Conservation (phyloP, 2,113 vertebrate genomes). For the Paedocypris sp. region DNA sequence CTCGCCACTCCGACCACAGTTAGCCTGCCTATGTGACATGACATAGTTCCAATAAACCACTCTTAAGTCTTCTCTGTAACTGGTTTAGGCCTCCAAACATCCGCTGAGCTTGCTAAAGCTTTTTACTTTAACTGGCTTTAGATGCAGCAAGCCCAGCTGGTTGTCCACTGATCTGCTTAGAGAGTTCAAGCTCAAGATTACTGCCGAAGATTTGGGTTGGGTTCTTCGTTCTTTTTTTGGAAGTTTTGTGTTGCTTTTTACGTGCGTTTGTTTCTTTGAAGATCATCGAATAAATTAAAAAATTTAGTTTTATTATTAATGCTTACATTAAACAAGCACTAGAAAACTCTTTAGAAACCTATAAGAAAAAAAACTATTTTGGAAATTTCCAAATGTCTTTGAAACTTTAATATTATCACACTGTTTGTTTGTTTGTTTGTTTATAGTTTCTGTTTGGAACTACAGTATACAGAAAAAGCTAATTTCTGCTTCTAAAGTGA, state of each 20-base stretch:
- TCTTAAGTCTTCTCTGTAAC: constrained; percentile 2
- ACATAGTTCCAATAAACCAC: constrained; percentile 17
- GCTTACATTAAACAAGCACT: no score
- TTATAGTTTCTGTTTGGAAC: no score
- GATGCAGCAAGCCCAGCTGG: constrained; percentile 13
- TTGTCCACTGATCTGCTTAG: constrained; percentile 16
- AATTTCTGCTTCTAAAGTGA: no score
- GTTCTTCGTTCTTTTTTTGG: not conserved
- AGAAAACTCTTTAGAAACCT: no score
- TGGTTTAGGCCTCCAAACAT: constrained; percentile 14
- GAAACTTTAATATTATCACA: no score
- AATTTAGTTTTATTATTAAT: constrained; percentile 3
- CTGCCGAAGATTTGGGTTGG: not conserved
- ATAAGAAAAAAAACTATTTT: no score
- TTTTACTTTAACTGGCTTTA: constrained; percentile 25
- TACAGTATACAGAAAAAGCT: no score
- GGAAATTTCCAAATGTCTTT: no score
- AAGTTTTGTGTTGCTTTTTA: no score
- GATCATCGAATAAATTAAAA: not conserved
- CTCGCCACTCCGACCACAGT: not conserved
- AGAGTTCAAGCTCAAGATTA: constrained; percentile 3
- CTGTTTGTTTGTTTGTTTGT: no score
- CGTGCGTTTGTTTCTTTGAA: not conserved
- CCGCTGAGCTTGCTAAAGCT: constrained; percentile 4
- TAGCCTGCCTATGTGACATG: not conserved